Conservation (phyloP, 2,888 invertebrate species). For the Lacanobia oleracea region DNA sequence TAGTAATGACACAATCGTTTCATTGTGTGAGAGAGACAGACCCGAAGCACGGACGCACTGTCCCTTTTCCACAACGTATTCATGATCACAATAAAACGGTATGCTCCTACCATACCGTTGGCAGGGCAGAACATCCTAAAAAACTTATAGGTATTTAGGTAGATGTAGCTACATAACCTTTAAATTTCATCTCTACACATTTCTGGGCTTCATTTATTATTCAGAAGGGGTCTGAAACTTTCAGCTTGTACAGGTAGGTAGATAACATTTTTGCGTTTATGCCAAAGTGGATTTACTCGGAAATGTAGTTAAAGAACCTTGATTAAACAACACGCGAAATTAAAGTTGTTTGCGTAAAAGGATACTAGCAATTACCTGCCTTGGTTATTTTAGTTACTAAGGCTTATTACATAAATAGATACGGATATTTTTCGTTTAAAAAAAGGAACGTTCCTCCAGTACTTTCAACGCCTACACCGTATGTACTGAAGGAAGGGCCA, state of each 20-base stretch:
- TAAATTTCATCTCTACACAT: constrained; percentile 40
- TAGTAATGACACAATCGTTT: neutral
- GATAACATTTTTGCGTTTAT: constrained; percentile 41
- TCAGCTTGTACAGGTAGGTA: constrained; percentile 24
- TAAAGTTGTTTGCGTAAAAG: constrained; percentile 13
- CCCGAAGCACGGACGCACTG: too few species aligned
- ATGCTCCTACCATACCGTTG: too few species aligned
- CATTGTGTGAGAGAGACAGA: neutral
- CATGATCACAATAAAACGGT: too few species aligned
- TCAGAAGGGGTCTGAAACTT: constrained; percentile 44
- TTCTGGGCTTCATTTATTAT: constrained; percentile 42
- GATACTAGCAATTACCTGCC: neutral
- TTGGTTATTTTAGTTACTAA: neutral
- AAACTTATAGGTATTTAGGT: constrained; percentile 7
- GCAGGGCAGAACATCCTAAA: constrained; percentile 1
- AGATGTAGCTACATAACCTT: constrained; percentile 21
- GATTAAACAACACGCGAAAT: constrained; percentile 27
- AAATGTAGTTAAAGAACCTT: constrained; percentile 27
- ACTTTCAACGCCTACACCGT: too few species aligned
- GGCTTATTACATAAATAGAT: too few species aligned
- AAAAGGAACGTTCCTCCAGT: neutral
- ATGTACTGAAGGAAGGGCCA: neutral
- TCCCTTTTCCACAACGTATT: too few species aligned
- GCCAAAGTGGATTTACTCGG: constrained; percentile 34
- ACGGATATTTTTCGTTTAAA: neutral